phyloP scores from a whole-genome alignment of 2,797 vertebrate species.

The Labeo calbasu region DNA sequence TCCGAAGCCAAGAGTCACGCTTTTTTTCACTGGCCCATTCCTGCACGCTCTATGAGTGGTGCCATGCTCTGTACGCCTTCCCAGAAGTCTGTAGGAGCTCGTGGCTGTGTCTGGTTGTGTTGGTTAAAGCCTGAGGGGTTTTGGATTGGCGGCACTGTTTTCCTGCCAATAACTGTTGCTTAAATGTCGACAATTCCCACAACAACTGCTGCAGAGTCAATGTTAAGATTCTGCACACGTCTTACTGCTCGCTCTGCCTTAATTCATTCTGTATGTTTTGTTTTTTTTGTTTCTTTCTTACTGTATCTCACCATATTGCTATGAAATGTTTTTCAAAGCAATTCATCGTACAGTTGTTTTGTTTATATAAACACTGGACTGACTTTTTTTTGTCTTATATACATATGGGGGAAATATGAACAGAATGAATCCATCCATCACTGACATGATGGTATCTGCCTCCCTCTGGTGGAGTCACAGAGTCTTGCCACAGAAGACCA shows the following conservation, averaged over 20 bases:
- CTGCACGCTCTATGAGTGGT: slow-evolving; percentile 35
- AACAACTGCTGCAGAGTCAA: slow-evolving; percentile 25
- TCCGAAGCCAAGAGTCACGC: slow-evolving; percentile 46
- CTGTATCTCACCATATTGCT: not conserved
- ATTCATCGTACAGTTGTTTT: not conserved
- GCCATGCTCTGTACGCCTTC: slow-evolving; percentile 40
- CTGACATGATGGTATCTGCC: slow-evolving; percentile 4
- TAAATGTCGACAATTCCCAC: slow-evolving; percentile 31
- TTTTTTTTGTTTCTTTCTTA: not conserved
- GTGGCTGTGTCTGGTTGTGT: slow-evolving; percentile 33
- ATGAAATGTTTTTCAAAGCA: too few species aligned
- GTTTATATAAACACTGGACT: not conserved
- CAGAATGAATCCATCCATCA: not conserved
- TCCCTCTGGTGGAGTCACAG: slow-evolving; percentile 39
- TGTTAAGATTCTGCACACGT: slow-evolving; percentile 30
- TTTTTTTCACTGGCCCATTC: slow-evolving; percentile 47
- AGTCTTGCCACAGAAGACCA: slow-evolving; percentile 7
- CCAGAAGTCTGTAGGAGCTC: slow-evolving; percentile 54
- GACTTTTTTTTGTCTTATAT: not conserved
- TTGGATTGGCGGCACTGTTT: slow-evolving; percentile 24
- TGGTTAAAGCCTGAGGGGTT: slow-evolving; percentile 43
- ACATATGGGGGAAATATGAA: not conserved
- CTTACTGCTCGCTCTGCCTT: not conserved
- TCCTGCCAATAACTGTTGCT: slow-evolving; percentile 51
- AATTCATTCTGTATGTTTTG: slow-evolving; percentile 6